Evolutionary conservation across 2,113 vertebrate species (phyloP).

Genomic region (Triplophysa dalaica): DNA sequence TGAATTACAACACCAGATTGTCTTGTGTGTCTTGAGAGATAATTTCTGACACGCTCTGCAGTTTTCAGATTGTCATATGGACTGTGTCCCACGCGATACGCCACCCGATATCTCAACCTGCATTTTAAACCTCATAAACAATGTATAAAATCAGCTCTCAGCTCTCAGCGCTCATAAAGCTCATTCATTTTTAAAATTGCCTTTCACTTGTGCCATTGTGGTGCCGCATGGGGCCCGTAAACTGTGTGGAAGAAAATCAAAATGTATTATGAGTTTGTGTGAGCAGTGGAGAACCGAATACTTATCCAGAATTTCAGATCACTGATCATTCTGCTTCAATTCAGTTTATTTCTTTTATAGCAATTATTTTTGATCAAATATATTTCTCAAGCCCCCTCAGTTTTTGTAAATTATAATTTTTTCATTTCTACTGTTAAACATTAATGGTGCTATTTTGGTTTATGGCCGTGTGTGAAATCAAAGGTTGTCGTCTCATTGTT

Average conservation of each 20-base stretch:
- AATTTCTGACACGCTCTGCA: not conserved
- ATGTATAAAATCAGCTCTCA: conserved; percentile 29
- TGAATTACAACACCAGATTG: conserved; percentile 5
- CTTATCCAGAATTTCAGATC: too few relatives aligned
- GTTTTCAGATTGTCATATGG: conserved; percentile 1
- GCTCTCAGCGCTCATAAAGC: conserved; percentile 20
- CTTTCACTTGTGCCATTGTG: conserved; percentile 6
- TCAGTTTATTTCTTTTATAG: too few relatives aligned
- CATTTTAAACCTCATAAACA: conserved; percentile 37
- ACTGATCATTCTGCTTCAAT: too few relatives aligned
- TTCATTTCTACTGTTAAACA: too few relatives aligned
- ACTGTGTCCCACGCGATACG: not conserved
- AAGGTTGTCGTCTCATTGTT: too few relatives aligned
- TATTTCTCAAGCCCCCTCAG: too few relatives aligned
- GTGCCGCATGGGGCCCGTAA: not conserved
- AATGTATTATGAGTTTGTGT: not conserved
- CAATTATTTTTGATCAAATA: too few relatives aligned
- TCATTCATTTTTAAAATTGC: conserved; percentile 34
- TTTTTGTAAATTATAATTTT: too few relatives aligned
- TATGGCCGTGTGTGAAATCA: too few relatives aligned
- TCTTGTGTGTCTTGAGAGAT: not conserved
- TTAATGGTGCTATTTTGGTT: too few relatives aligned
- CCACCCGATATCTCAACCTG: not conserved
- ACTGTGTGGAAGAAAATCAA: not conserved
- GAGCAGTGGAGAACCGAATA: too few relatives aligned